Evolutionary conservation across 2,797 vertebrate genomes (phyloP).

Genomic region (Gadopsis bispinosus): DNA sequence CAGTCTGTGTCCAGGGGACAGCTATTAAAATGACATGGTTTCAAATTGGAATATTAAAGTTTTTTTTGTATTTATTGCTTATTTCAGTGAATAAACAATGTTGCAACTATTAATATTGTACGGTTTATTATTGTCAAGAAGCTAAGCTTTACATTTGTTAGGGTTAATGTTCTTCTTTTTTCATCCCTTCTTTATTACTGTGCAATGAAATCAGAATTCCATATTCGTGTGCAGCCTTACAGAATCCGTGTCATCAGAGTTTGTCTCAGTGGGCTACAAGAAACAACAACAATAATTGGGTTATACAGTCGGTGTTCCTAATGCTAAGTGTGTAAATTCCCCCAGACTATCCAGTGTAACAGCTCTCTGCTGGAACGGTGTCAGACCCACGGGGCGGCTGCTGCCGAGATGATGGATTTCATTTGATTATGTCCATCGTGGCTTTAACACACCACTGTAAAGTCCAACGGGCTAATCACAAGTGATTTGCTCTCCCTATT

Average conservation of each 20-base stretch:
- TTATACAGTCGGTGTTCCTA: neutral
- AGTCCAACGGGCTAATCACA: neutral
- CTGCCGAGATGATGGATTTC: slow-evolving; percentile 11
- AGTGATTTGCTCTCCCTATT: neutral
- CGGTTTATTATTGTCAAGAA: no score
- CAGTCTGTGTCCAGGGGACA: no score
- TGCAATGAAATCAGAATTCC: neutral
- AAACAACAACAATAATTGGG: neutral
- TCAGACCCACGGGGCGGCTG: neutral
- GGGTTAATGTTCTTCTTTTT: neutral
- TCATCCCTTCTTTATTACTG: neutral
- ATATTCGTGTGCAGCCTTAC: neutral
- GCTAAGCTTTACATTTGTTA: neutral
- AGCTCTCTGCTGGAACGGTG: neutral
- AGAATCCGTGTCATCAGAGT: neutral
- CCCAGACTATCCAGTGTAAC: neutral
- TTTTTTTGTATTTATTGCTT: neutral
- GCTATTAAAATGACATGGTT: neutral
- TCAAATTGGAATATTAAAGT: neutral
- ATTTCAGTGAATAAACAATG: neutral
- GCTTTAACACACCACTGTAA: neutral
- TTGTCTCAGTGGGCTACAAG: neutral
- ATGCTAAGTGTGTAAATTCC: neutral
- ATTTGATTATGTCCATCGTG: slow-evolving; percentile 2
- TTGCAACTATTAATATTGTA: no score